phyloP scores from a whole-genome alignment of 2,113 vertebrate genomes.

The rabbit (Oryctolagus cuniculus) region mOryCun1.1 NC_091438.1:126870501-126871000 shows the following conservation, averaged over 20 bases:
- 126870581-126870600: background rate
- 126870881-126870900: background rate
- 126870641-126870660: conserved; percentile 4
- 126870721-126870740: conserved; percentile 29
- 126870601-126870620: background rate
- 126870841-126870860: conserved; percentile 23
- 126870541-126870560: no score
- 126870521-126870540: no score
- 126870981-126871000: no score
- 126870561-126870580: no score
- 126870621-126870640: background rate
- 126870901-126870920: no score
- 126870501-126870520: no score
- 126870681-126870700: conserved; percentile 29
- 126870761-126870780: conserved; percentile 25
- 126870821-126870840: background rate
- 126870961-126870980: no score
- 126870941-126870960: no score
- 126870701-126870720: conserved; percentile 21
- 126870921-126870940: no score
- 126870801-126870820: conserved; percentile 13
- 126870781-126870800: background rate
- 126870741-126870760: conserved; percentile 49
- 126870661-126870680: background rate
- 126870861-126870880: conserved; percentile 39